Evolutionary conservation across 64 coral and sea anemone genomes (phyloP), one percentile per base, ranked within the genome.

Genomic region (Acropora yongei): DNA sequence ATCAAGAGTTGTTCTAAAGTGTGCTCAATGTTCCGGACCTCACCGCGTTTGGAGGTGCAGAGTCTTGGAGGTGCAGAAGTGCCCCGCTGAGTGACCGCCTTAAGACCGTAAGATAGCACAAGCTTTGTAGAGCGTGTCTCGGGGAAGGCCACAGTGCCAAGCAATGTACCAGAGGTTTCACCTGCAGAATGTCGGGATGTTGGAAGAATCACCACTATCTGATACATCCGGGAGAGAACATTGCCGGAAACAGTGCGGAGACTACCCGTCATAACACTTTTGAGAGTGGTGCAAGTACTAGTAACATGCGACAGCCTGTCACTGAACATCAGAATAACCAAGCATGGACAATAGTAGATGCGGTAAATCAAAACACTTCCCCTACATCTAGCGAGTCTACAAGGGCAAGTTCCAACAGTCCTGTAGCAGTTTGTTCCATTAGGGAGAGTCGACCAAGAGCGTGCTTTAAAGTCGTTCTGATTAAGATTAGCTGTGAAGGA

Each of bases 381-480:
- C 0, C 39, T 1, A 57, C 43, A 14, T 20, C 47, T 4, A 13
- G 30, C 7, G 55, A 85, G 4, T 39, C 49, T 41, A 65, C 80
- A 3, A 60, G 60, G 13, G 18, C 90, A 9, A 10, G 68, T 14
- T 77, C 80, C 74, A 75, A 79, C 5, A 66, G 68, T 88, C 58
- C 86, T 9, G 68, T 94, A 49, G 53, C 87, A 77, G 93, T 95
- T 63, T 12, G 74, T 19, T 58, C 69, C 0, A 14, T 93, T 2
- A 17, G 58, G 75, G 69, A 63, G 6, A 80, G 82, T 18, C 87
- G 68, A 45, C 80, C 87, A 8, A 80, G 91, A 68, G 88, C 93
- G 57, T 93, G 91, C 53, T 93, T 93, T 41, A 96, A 96, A 77
- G 90, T 89, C 55, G 77, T 96, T 40, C 94, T 85, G 11, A 83